Conservation (phyloP, 2,888 invertebrate species). For the Cosmia trapezina region DNA sequence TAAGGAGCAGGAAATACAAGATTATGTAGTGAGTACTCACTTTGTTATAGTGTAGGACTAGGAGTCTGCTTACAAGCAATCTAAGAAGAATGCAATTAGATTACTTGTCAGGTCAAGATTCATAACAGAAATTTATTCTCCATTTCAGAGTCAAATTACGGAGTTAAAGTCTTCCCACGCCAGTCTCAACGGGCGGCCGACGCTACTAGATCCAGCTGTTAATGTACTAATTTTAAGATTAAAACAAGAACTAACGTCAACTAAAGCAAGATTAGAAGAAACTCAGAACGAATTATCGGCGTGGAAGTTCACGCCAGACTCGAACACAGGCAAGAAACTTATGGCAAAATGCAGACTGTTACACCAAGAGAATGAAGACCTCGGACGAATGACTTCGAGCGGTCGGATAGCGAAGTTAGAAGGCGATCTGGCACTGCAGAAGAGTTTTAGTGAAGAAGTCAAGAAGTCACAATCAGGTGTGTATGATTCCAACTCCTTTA, state of each 20-base stretch:
- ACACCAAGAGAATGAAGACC: constrained; percentile 99
- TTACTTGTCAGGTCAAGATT: background rate
- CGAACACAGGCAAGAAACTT: constrained; percentile 98
- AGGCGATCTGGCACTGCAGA: constrained; percentile 98
- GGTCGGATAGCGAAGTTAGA: constrained; percentile 98
- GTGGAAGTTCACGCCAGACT: constrained; percentile 99
- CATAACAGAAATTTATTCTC: constrained; percentile 21
- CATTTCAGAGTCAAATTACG: constrained; percentile 96
- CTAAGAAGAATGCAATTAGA: background rate
- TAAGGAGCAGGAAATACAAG: constrained; percentile 99
- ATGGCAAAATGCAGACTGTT: constrained; percentile 99
- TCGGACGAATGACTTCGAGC: constrained; percentile 98
- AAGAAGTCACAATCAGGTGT: constrained; percentile 98
- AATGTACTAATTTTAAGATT: constrained; percentile 97
- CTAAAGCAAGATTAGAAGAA: constrained; percentile 97
- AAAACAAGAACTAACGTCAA: constrained; percentile 96
- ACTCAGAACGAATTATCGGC: constrained; percentile 99
- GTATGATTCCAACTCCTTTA: constrained; percentile 41
- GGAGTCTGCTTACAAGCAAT: background rate
- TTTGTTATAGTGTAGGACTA: background rate
- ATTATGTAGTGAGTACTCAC: constrained; percentile 95
- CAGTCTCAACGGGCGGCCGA: constrained; percentile 93
- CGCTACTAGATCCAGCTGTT: constrained; percentile 97
- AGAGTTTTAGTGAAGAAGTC: constrained; percentile 98
- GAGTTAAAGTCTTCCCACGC: constrained; percentile 97